Percentiles rank a stretch among this genome's conserved stretches.
Evolutionary conservation across 2,888 invertebrate species (phyloP).

Genomic region (Limulus polyphemus): DNA sequence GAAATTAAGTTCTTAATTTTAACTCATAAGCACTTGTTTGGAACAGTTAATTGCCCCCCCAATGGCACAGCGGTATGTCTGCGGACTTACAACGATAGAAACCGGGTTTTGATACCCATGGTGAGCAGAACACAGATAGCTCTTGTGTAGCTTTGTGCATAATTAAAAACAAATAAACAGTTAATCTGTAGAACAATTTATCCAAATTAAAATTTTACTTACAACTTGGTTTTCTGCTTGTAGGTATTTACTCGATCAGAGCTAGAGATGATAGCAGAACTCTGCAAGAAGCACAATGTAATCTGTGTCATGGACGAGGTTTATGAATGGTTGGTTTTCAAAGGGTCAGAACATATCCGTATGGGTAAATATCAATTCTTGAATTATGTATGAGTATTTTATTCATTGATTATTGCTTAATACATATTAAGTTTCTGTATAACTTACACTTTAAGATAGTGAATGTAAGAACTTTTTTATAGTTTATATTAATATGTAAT

Average conservation of each 20-base stretch:
- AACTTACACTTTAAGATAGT: background rate
- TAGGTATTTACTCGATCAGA: slow-evolving; percentile 38
- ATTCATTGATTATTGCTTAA: background rate
- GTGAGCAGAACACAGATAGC: too few species aligned
- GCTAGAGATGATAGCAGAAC: slow-evolving; percentile 54
- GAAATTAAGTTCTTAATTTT: too few species aligned
- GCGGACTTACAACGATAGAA: too few species aligned
- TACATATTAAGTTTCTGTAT: background rate
- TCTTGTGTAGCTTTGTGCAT: too few species aligned
- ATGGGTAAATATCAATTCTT: slow-evolving; percentile 53
- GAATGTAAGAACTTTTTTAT: background rate
- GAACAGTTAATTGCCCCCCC: too few species aligned
- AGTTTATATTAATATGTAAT: too few species aligned
- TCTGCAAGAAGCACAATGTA: slow-evolving; percentile 85
- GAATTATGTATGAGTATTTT: background rate
- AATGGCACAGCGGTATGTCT: too few species aligned
- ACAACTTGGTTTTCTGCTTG: slow-evolving; percentile 11
- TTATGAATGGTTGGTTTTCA: slow-evolving; percentile 91
- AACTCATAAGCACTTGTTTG: too few species aligned
- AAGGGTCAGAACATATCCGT: slow-evolving; percentile 67
- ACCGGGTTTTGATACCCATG: too few species aligned
- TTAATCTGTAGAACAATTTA: too few species aligned
- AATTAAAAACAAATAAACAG: too few species aligned
- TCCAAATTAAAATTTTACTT: background rate
- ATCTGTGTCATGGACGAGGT: slow-evolving; percentile 93